phyloP scores from a whole-genome alignment of 2,113 vertebrate species.

The Paratilapia polleni region DNA sequence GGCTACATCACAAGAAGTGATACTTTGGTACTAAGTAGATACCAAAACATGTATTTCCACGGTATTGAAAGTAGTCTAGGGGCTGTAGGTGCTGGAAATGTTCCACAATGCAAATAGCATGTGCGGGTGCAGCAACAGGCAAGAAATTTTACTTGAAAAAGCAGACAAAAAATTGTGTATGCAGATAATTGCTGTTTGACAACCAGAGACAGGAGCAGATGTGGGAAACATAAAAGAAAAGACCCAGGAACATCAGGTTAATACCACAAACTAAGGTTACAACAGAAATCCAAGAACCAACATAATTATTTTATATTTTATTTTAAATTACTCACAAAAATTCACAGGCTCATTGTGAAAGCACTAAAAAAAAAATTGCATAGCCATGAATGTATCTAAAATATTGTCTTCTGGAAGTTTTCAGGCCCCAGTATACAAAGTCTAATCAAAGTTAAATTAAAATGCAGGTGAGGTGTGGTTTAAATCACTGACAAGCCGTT shows the following conservation, averaged over 20 bases:
- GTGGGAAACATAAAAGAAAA: not conserved
- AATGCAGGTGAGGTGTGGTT: not conserved
- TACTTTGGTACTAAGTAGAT: no score
- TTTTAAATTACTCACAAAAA: not conserved
- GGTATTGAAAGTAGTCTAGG: no score
- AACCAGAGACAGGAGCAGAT: no score
- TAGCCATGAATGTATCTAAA: not conserved
- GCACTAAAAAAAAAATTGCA: no score
- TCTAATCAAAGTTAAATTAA: not conserved
- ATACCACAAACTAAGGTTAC: not conserved
- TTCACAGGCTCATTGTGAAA: not conserved
- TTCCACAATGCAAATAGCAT: not conserved
- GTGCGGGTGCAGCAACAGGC: not conserved
- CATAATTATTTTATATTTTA: no score
- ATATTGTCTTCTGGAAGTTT: not conserved
- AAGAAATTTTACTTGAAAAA: no score
- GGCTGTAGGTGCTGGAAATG: no score
- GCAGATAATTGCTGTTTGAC: no score
- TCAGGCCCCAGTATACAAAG: not conserved
- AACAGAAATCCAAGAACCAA: not conserved
- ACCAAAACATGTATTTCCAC: no score
- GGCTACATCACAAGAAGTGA: no score
- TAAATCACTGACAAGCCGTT: not conserved
- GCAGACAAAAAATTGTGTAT: no score
- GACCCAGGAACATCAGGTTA: not conserved